Evolutionary conservation across 1,140 invertebrate species (phyloP), one percentile per base, ranked within the genome.

Genomic region (Colletes latitarsis): DNA sequence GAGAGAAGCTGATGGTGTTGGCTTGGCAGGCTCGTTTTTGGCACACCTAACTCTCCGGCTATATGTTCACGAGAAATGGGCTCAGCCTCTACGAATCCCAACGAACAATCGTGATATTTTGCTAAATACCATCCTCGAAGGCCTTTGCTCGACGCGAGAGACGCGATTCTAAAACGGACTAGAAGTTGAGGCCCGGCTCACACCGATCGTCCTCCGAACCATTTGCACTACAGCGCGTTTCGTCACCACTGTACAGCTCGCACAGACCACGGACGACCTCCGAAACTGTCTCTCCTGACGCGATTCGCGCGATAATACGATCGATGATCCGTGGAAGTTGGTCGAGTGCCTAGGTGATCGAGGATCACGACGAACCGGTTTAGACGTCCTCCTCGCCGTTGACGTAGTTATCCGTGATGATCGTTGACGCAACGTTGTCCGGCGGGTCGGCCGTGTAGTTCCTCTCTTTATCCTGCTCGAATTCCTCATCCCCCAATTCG

Each of bases 171-270:
- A 70, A 30, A 70, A 55, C 53, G 21, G 49, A 70, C 49, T 70
- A 57, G 53, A 55, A 70, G 9, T 57, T 41, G 21, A 58, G 39
- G 63, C 52, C 39, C 53, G 15, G 6, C n/a, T 62, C 67, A 53
- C 55, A 62, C 41, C 68, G 81, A 83, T 77, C 57, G 52, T 71
- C 78, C 64, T 6, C 69, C 55, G 69, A 82, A 21, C 46, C 6
- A 66, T 46, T 53, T 21, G 30, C 76, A 39, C 14, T 0, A 8
- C 0, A 14, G 9, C 21, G 9, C 19, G 53, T 9, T 30, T 12
- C n/a, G 52, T 55, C 53, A 53, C 64, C 39, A 62, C 57, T 70
- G 55, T 83, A 43, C 52, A 6, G 46, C 14, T 46, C 46, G 39
- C 30, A 43, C 55, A n/a, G 57, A 41, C 14, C 19, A 79, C n/a